phyloP scores from a whole-genome alignment of 2,888 invertebrate genomes.

The Zygaena filipendulae region DNA sequence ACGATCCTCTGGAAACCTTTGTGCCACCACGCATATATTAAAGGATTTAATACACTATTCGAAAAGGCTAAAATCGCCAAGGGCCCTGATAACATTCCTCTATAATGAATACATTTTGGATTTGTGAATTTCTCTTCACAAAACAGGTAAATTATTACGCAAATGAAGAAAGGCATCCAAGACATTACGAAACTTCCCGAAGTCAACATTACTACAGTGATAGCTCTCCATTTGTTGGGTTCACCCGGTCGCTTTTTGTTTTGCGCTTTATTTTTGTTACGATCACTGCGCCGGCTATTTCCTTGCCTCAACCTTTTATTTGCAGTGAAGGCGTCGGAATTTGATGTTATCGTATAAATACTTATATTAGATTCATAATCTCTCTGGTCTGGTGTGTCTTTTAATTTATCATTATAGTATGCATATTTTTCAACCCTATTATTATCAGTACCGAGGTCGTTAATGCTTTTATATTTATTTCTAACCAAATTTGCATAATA shows the following conservation, averaged over 20 bases:
- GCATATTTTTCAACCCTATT: no score
- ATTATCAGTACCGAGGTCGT: conserved; percentile 26
- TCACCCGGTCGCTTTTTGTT: conserved; percentile 21
- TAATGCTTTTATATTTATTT: conserved; percentile 35
- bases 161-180: conserved; percentile 73
- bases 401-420: no score
- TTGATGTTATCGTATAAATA: conserved; percentile 33
- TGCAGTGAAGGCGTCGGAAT: conserved; percentile 16
- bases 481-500: no score
- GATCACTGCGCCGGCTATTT: neutral
- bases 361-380: conserved; percentile 34
- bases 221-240: conserved; percentile 69
- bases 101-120: conserved; percentile 52
- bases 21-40: conserved; percentile 79
- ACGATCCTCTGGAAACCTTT: conserved; percentile 70
- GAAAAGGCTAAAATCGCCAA: conserved; percentile 69
- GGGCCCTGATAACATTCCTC: conserved; percentile 65
- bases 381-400: no score
- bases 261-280: conserved; percentile 3
- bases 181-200: conserved; percentile 70
- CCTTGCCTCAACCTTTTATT: conserved; percentile 12
- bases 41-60: conserved; percentile 72
- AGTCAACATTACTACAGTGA: conserved; percentile 71
- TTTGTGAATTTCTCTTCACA: conserved; percentile 56
- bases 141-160: conserved; percentile 62